Evolutionary conservation across 2,797 vertebrate species (phyloP), one percentile per base, ranked within the genome.

Genomic region (Girardinus metallicus): DNA sequence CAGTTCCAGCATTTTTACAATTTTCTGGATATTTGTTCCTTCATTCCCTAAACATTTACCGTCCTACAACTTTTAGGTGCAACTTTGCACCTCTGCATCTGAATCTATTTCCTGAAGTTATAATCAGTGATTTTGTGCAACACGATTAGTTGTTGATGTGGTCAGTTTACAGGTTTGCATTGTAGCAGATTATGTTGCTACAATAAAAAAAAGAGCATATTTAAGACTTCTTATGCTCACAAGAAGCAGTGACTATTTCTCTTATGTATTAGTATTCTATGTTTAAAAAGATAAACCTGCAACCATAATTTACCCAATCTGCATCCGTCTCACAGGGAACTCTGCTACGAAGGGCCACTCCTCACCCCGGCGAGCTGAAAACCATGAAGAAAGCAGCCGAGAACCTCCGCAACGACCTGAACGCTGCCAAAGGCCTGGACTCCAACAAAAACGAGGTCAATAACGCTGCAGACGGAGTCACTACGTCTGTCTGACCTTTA

Each of bases 361-460:
- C 99, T 88, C 98, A 99, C 92, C 99, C 98, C 0, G 97, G 98
- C 1, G 98, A 99, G 93, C 95, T 99, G 91, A 99, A 96, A 96
- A 97, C 93, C 66, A 97, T 99, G 98, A 99, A 99, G 95, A 99
- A 98, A 95, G 96, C 96, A 34, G 98, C 95, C 18, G 98, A 99
- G 95, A 99, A 96, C 93, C 94, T 99, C 85, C 97, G 98, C 91
- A 99, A 98, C 11, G 98, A 99, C 94, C 93, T 98, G 96, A 98
- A 97, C 51, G 97, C 97, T 79, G 97, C 98, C 95, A 99, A 98
- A 96, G 97, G 95, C 96, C 96, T 99, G 97, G 99, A 99, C 95
- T 98, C 99, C 95, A 99, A 99, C 97, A 99, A 99, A 96, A 99
- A 99, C 5, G 97, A 99, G 97, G 97, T 99, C 97, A 99, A 98